Base-by-base conservation (phyloP, 1,140 invertebrate genomes). In the Drosophila navojoa region DNA sequence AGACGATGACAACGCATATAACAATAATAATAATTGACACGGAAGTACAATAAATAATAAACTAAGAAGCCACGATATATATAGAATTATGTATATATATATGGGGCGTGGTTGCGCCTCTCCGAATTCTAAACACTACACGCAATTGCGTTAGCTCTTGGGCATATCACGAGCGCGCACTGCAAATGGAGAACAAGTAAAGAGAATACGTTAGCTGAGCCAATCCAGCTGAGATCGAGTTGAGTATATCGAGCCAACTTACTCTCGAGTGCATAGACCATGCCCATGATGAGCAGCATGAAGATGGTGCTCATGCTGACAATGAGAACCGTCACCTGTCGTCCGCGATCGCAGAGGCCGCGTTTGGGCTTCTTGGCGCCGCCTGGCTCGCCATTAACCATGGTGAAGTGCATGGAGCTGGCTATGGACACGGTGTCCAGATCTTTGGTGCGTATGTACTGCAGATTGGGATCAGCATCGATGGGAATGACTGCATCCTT, bases 341-440 rank as follows among this genome's bases (percentile, higher is more conserved):
- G 95, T 59, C 94, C 94, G 47, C 95, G 95, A 77, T 94, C 94
- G 92, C 96, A 96, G 90, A 93, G 73, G 81, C 93, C 70, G 69
- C 92, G 60, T 75, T 93, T 78, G 49, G 67, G 76, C 62, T 93
- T 91, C 61, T 87, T 81, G 57, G 92, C 82, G 47, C 95, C 94
- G 92, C 95, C 94, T 40, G 95, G 95, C 80, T 96, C 95, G 13
- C 96, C 95, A 87, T 96, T 96, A 49, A 97, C 94, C 44, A 97
- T 95, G 5, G 96, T 97, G 90, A 97, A 97, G 92, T 97, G 96
- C 61, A 96, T 97, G 63, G 96, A 97, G 91, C 96, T 96, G 29
- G 96, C 96, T 63, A 96, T 93, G n/a, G 96, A 97, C 19, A 93
- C 93, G 38, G 94, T 94, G 79, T 96, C 96, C 55, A 93, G 86